Evolutionary conservation across 30 jellyfish, hydroid and myxozoan genomes (phyloP).

Genomic region (Hydractinia symbiolongicarpus): DNA sequence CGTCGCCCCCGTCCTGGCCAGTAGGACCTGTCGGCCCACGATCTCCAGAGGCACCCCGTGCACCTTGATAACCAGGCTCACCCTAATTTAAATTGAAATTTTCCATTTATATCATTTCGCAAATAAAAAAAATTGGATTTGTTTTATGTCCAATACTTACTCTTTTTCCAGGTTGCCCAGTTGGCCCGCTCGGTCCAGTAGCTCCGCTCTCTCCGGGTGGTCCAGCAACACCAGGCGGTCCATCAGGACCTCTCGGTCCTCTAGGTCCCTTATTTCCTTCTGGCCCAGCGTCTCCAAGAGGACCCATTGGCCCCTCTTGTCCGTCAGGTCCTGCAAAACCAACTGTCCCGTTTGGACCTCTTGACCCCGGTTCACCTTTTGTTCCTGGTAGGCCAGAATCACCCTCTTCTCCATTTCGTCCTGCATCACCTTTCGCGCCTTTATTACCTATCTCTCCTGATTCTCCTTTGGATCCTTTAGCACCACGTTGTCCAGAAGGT

Average conservation of each 20-base stretch:
- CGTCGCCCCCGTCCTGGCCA: conserved; percentile 46
- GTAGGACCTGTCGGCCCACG: conserved; percentile 51
- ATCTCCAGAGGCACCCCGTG: conserved; percentile 32
- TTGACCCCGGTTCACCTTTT: conserved; percentile 52
- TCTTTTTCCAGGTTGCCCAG: conserved; percentile 36
- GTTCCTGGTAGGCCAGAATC: conserved; percentile 59
- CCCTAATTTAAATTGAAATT: conserved; percentile 16
- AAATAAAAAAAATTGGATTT: neutral
- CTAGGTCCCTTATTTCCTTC: conserved; percentile 64
- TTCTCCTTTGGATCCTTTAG: conserved; percentile 73
- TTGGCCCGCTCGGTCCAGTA: conserved; percentile 41
- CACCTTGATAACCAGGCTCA: conserved; percentile 34
- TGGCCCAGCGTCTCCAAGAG: conserved; percentile 63
- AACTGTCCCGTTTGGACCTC: conserved; percentile 64
- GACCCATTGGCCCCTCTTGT: conserved; percentile 69
- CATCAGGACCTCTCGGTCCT: conserved; percentile 60
- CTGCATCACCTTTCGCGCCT: conserved; percentile 73
- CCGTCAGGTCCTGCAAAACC: conserved; percentile 77
- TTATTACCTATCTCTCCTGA: conserved; percentile 74
- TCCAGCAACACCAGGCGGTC: conserved; percentile 44
- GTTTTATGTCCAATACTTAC: neutral
- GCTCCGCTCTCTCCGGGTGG: conserved; percentile 48
- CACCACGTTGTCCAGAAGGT: conserved; percentile 73
- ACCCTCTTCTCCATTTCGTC: conserved; percentile 82
- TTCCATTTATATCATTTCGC: neutral